phyloP scores from a whole-genome alignment of 2,888 invertebrate species.

The Scelioninae gen. 1 region DNA sequence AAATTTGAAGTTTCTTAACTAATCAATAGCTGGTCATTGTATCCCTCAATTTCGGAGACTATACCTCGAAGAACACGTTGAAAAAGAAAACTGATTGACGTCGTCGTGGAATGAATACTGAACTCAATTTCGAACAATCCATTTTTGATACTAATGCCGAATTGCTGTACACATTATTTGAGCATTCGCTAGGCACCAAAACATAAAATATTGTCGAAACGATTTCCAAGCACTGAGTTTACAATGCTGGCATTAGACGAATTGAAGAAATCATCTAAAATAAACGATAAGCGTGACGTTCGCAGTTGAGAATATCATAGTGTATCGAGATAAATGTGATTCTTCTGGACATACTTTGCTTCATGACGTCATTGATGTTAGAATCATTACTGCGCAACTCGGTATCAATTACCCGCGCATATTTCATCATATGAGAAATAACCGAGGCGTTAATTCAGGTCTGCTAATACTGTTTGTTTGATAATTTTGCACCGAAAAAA shows the following conservation, averaged over 20 bases:
- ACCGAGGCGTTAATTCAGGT: conserved; percentile 30
- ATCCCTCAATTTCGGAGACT: conserved; percentile 22
- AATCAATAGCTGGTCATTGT: conserved; percentile 3
- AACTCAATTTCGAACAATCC: conserved; percentile 45
- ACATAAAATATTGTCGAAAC: conserved; percentile 26
- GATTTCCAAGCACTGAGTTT: conserved; percentile 29
- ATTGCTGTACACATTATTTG: conserved; percentile 36
- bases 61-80: conserved; percentile 17
- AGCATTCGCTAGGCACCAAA: conserved; percentile 6
- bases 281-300: conserved; percentile 51
- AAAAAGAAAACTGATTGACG: conserved; percentile 46
- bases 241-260: conserved; percentile 29
- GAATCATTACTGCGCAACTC: conserved; percentile 42
- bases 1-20: conserved; percentile 14
- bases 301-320: conserved; percentile 40
- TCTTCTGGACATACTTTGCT: conserved; percentile 32
- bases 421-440: conserved; percentile 50
- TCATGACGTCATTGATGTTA: conserved; percentile 58
- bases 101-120: conserved; percentile 35
- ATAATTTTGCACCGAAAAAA: conserved; percentile 35
- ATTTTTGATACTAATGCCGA: conserved; percentile 42
- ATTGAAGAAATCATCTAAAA: conserved; percentile 40
- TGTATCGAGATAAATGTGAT: conserved; percentile 49
- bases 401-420: conserved; percentile 52
- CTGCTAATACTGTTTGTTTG: conserved; percentile 36